Percentiles rank a stretch among this genome's conserved stretches.
Evolutionary conservation across 2,797 vertebrate genomes (phyloP).

Genomic region (Danio kyathit): DNA sequence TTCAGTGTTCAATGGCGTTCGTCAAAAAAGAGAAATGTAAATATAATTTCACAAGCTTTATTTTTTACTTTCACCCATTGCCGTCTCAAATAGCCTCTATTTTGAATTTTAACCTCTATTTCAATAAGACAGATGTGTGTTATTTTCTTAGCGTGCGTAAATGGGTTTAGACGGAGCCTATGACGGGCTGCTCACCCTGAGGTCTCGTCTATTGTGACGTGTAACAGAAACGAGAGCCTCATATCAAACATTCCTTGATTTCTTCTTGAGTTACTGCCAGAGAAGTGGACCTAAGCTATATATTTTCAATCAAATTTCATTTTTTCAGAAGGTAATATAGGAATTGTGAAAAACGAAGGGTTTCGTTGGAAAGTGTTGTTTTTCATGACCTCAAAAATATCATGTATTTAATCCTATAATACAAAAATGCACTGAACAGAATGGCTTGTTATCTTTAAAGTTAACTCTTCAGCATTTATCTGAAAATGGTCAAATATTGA

Average conservation of each 20-base stretch:
- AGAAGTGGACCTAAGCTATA: background rate
- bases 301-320: too few species aligned
- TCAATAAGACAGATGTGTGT: background rate
- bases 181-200: constrained; percentile 20
- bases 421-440: background rate
- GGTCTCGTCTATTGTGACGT: background rate
- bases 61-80: constrained; percentile 49
- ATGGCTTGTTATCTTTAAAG: background rate
- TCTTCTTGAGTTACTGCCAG: background rate
- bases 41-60: constrained; percentile 20
- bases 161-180: constrained; percentile 25
- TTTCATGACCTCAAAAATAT: background rate
- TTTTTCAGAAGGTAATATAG: background rate
- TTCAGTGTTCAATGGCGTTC: background rate
- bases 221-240: background rate
- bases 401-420: background rate
- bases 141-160: background rate
- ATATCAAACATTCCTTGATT: background rate
- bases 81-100: constrained; percentile 22
- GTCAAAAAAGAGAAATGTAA: constrained; percentile 5
- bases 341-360: background rate
- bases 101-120: constrained; percentile 8
- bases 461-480: background rate
- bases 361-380: background rate
- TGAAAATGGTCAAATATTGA: background rate